Percentiles rank a stretch among this genome's conserved stretches.
Evolutionary conservation across 1,140 invertebrate species (phyloP).

Genomic region (Mizuhopecten yessoensis): DNA sequence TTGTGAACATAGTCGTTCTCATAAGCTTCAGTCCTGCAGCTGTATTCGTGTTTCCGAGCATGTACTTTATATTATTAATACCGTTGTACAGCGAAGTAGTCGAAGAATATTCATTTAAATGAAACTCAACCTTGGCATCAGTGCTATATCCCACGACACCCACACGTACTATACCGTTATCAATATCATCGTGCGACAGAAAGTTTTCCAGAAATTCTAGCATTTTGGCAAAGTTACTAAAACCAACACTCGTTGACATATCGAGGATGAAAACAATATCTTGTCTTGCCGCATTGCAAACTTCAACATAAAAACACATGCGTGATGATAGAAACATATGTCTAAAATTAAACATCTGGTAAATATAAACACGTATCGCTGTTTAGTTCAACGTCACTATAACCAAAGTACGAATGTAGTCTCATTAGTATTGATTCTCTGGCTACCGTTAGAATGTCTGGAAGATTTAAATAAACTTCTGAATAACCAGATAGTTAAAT

Average conservation of each 20-base stretch:
- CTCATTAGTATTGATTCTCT: too few species aligned
- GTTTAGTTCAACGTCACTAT: too few species aligned
- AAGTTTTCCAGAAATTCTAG: conserved; percentile 70
- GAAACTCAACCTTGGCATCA: conserved; percentile 64
- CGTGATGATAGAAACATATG: too few species aligned
- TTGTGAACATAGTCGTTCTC: conserved; percentile 70
- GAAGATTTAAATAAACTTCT: too few species aligned
- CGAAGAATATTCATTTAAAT: conserved; percentile 66
- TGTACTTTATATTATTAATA: conserved; percentile 64
- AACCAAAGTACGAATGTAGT: too few species aligned
- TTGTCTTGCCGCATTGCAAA: conserved; percentile 58
- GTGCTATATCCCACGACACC: conserved; percentile 72
- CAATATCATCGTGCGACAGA: conserved; percentile 66
- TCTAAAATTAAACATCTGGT: too few species aligned
- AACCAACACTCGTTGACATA: conserved; percentile 70
- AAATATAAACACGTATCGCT: too few species aligned
- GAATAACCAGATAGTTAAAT: too few species aligned
- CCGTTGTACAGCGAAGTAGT: conserved; percentile 61
- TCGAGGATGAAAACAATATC: conserved; percentile 76
- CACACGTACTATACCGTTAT: conserved; percentile 67
- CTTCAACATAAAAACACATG: conserved; percentile 49
- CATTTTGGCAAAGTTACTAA: conserved; percentile 69
- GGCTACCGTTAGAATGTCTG: too few species aligned
- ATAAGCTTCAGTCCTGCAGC: conserved; percentile 63
- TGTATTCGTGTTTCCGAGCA: conserved; percentile 69